Base-by-base conservation (phyloP, 1,140 invertebrate species). In the Hormaphis cornu region DNA sequence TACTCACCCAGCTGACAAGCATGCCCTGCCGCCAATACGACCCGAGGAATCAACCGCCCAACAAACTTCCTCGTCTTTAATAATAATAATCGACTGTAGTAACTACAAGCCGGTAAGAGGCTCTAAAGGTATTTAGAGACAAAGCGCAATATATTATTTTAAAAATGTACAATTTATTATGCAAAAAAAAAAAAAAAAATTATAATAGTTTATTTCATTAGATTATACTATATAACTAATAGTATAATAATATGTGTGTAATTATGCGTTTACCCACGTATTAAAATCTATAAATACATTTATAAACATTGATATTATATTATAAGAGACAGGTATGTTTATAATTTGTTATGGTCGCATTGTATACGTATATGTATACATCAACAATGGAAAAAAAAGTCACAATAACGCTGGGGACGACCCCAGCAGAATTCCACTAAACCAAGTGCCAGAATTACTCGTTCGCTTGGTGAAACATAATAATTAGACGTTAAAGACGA, bases 151-250 rank as follows among this genome's bases (percentile, higher is more conserved):
- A 30, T n/a, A 53, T 54, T 54, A 54, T 54, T 54, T 54, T 9
- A 61, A 61, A 61, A 61, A 61, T 61, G 37, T 61, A 61, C 58
- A 61, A 46, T 61, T 61, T 46, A 61, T 61, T 61, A 61, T 61
- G 58, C 58, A 61, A 61, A 61, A 61, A 61, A 61, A 40, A 37
- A 54, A 30, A 54, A 59, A 44, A 61, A 42, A 26, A 26, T 18
- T 44, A 61, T 63, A 46, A 33, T 66, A 48, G 22, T n/a, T 59
- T 33, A 33, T 48, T 66, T 66, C 61, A 66, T 48, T 48, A 50
- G 54, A 50, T 66, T 48, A 66, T 66, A 66, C 44, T 66, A 66
- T 61, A 61, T 66, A 66, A 66, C 44, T 66, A 66, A 66, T 66
- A 66, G 61, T 66, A 66, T 58, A 46, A 54, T 63, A 63, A 30